Evolutionary conservation across 2,888 invertebrate genomes (phyloP).

Genomic region (Cheilosia pagana): DNA sequence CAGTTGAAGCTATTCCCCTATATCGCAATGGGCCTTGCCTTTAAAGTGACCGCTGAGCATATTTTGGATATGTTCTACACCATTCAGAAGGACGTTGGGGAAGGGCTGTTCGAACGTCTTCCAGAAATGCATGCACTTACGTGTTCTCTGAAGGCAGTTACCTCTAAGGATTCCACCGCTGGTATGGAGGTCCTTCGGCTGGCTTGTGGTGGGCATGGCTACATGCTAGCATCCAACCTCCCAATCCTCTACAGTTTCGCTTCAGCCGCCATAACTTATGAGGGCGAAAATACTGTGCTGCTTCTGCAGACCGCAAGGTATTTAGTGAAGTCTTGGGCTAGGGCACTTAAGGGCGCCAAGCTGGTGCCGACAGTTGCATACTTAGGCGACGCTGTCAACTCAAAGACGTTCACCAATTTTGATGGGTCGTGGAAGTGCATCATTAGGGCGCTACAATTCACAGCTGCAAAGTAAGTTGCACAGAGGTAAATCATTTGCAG

Average conservation of each 20-base stretch:
- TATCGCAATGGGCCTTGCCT: slow-evolving; percentile 91
- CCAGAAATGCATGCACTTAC: slow-evolving; percentile 94
- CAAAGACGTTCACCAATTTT: slow-evolving; percentile 78
- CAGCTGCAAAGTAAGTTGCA: slow-evolving; percentile 82
- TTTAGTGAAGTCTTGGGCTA: slow-evolving; percentile 91
- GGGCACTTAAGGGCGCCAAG: slow-evolving; percentile 85
- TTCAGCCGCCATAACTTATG: slow-evolving; percentile 95
- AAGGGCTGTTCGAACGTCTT: slow-evolving; percentile 90
- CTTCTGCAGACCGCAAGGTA: slow-evolving; percentile 94
- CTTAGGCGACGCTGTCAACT: slow-evolving; percentile 81
- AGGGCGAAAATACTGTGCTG: slow-evolving; percentile 98
- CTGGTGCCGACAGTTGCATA: slow-evolving; percentile 89
- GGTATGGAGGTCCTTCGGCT: slow-evolving; percentile 92
- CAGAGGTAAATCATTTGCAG: slow-evolving; percentile 32
- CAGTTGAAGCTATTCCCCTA: slow-evolving; percentile 95
- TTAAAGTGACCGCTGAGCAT: slow-evolving; percentile 89
- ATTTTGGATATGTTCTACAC: slow-evolving; percentile 89
- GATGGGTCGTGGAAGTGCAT: slow-evolving; percentile 80
- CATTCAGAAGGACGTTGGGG: slow-evolving; percentile 90
- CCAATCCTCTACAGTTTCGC: slow-evolving; percentile 91
- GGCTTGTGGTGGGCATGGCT: slow-evolving; percentile 98
- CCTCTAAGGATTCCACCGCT: slow-evolving; percentile 88
- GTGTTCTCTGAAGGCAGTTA: slow-evolving; percentile 94
- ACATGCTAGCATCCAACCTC: slow-evolving; percentile 92
- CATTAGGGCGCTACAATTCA: slow-evolving; percentile 83